These are phyloP conservation scores for Mastigias papua DNA, from an alignment of 30 jellyfish, hydroid and myxozoan species.

Conservation along the genomic window DNA sequence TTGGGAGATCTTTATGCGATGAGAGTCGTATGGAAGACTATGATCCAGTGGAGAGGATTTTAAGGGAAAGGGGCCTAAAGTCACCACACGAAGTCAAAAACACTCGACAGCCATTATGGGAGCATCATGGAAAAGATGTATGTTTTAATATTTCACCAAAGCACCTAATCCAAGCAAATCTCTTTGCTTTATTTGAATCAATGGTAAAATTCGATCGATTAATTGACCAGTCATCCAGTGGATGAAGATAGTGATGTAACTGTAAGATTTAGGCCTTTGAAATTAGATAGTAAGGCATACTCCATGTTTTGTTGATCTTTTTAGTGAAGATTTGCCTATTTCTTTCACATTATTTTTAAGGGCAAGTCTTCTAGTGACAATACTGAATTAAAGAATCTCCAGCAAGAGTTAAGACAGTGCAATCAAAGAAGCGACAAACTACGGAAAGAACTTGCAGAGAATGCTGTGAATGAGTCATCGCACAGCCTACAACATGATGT, in stretches of 20 bases:
- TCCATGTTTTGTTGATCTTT: too few species aligned
- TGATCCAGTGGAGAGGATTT: slow-evolving; percentile 36
- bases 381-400: background rate
- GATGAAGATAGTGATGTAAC: too few species aligned
- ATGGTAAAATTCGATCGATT: too few species aligned
- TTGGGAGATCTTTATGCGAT: background rate
- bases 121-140: background rate
- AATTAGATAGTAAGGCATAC: too few species aligned
- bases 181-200: too few species aligned
- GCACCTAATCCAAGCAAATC: too few species aligned
- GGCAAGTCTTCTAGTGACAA: background rate
- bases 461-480: slow-evolving; percentile 19
- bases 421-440: slow-evolving; percentile 5
- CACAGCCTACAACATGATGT: background rate
- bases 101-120: background rate
- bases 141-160: background rate
- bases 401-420: slow-evolving; percentile 26
- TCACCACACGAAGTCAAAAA: slow-evolving; percentile 21
- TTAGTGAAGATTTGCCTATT: too few species aligned
- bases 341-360: slow-evolving; percentile 6
- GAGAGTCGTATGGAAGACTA: background rate
- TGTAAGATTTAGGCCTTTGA: too few species aligned
- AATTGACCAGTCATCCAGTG: too few species aligned
- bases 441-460: slow-evolving; percentile 3
- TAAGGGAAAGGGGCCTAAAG: slow-evolving; percentile 40